Conservation (phyloP, 2,113 vertebrate species). For the Hypanus sabinus region DNA sequence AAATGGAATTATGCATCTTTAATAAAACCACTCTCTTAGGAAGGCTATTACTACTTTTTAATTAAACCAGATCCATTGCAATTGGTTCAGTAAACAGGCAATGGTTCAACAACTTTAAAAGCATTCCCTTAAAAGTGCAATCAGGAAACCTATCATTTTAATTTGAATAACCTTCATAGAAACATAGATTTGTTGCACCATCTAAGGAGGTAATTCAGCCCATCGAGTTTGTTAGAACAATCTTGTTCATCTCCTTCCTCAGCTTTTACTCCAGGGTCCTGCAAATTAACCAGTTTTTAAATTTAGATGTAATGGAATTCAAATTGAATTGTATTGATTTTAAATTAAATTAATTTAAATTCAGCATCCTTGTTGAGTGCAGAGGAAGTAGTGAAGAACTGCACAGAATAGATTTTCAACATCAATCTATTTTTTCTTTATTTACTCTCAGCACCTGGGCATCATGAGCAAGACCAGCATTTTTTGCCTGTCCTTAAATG, state of each 20-base stretch:
- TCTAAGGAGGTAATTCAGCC: too few species aligned
- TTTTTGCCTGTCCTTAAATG: too few species aligned
- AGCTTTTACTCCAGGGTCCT: too few species aligned
- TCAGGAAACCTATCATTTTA: neutral
- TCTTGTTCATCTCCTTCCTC: too few species aligned
- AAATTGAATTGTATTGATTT: too few species aligned
- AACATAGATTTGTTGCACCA: too few species aligned
- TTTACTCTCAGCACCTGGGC: too few species aligned
- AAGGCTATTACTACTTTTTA: neutral
- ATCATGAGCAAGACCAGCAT: too few species aligned
- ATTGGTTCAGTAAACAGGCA: slow-evolving; percentile 6
- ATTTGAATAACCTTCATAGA: neutral
- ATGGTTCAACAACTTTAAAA: neutral
- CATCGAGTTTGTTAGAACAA: too few species aligned
- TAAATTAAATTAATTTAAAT: too few species aligned
- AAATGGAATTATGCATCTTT: neutral
- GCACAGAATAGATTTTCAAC: neutral
- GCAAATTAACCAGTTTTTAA: too few species aligned
- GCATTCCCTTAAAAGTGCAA: neutral
- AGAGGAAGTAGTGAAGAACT: neutral
- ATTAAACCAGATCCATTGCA: neutral
- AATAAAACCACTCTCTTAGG: neutral
- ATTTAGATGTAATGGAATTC: too few species aligned
- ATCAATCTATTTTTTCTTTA: neutral
- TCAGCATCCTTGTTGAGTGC: neutral